Evolutionary conservation across 2,113 vertebrate species (phyloP), one percentile per base, ranked within the genome.

Genomic region (Gorsachius goisagi): DNA sequence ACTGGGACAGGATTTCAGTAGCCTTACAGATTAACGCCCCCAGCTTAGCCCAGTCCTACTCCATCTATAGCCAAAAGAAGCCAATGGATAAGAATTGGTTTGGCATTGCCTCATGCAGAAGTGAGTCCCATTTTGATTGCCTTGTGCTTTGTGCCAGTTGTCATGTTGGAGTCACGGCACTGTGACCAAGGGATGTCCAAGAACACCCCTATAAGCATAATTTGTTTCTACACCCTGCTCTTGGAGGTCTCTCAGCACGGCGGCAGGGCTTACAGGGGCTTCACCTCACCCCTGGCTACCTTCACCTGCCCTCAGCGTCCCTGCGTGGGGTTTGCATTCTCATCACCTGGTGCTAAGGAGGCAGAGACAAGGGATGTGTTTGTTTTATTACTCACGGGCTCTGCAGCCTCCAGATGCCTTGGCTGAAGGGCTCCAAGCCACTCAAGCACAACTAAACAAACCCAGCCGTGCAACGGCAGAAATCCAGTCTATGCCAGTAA

Each of bases 401-500:
- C 39, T 12, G 16, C 53, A 72, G 62, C 62, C 62, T 63, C 37
- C 62, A 30, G 37, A 9, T 5, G 6, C n/a, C 20, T 91, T 67
- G 94, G 55, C 76, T 18, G 39, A 50, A 47, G 35, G 47, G 59
- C 59, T 88, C 83, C 2, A 59, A 35, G 26, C 41, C 84, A 20
- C 89, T 66, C 44, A 7, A 95, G 97, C 47, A 30, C 68, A 89
- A 56, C 85, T 80, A 87, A 97, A 86, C 69, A 97, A 98, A 96
- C 49, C 7, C 28, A 17, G 26, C 52, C 18, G 6, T 64, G 50
- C 89, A 64, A 62, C 2, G 2, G 64, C 74, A 96, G 79, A 92
- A 96, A 94, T 67, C 49, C 37, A 56, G 23, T 79, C 67, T 72
- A 67, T 90, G n/a, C 74, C 32, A 1, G 0, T 11, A 50, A 22